Conservation (phyloP, 2,113 vertebrate species). For the Circaetus gallicus region DNA sequence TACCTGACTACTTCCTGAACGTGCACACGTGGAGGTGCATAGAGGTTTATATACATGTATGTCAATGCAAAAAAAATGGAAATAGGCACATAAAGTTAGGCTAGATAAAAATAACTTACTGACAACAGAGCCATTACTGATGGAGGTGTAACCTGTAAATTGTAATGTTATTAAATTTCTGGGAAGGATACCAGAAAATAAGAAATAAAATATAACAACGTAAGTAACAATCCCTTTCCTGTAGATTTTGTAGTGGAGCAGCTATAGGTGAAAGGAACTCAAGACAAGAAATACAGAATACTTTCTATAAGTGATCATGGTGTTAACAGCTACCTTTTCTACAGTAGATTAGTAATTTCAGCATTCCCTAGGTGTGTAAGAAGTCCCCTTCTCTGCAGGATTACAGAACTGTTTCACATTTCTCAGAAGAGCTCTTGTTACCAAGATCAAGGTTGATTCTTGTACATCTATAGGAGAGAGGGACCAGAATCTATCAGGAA, state of each 20-base stretch:
- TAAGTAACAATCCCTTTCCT: background rate
- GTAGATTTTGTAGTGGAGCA: background rate
- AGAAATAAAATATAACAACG: background rate
- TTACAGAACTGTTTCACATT: background rate
- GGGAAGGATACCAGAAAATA: background rate
- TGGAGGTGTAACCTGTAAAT: background rate
- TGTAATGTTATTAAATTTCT: background rate
- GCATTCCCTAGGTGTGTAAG: background rate
- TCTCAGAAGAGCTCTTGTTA: background rate
- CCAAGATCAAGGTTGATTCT: background rate
- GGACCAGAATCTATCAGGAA: background rate
- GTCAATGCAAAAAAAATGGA: background rate
- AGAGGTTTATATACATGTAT: background rate
- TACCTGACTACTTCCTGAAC: background rate
- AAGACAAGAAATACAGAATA: background rate
- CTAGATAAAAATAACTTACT: background rate
- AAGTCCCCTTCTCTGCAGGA: background rate
- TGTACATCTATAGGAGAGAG: background rate
- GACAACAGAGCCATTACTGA: background rate
- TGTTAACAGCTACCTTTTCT: background rate
- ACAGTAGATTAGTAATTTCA: background rate
- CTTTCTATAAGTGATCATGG: background rate
- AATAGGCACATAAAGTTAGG: background rate
- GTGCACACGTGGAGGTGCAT: background rate
- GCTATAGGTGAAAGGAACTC: background rate